phyloP scores from a whole-genome alignment of 1,140 invertebrate species.

The Drosophila tropicalis region DNA sequence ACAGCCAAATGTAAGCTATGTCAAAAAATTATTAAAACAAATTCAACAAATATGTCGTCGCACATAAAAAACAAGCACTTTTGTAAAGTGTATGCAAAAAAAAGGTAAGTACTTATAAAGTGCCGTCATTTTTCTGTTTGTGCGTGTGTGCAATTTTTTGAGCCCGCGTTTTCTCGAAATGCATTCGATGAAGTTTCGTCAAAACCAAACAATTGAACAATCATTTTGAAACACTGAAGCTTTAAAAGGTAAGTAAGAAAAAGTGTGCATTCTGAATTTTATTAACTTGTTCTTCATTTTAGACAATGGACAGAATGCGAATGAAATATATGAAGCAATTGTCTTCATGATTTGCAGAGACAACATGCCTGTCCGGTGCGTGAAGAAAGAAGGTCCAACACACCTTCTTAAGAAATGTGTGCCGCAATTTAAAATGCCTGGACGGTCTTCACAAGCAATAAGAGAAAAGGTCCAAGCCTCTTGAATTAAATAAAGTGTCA shows the following conservation, averaged over 20 bases:
- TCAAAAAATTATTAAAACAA: no score
- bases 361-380: constrained; percentile 29
- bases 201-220: not conserved
- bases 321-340: constrained; percentile 6
- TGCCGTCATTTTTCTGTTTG: no score
- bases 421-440: constrained; percentile 28
- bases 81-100: no score
- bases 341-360: constrained; percentile 17
- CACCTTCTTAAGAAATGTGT: constrained; percentile 18
- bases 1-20: no score
- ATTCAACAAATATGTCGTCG: no score
- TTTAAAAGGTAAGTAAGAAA: not conserved
- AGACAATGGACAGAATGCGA: constrained; percentile 14
- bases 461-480: not conserved
- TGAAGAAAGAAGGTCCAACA: constrained; percentile 26
- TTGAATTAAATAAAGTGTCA: constrained; percentile 9
- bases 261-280: no score
- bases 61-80: no score
- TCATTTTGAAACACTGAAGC: not conserved
- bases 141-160: no score
- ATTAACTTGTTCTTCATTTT: constrained; percentile 18
- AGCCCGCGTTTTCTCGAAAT: no score
- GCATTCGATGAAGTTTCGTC: not conserved
- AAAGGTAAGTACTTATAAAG: no score
- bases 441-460: constrained; percentile 13